phyloP scores from a whole-genome alignment of 2,888 invertebrate species.

The Apantesis nais region DNA sequence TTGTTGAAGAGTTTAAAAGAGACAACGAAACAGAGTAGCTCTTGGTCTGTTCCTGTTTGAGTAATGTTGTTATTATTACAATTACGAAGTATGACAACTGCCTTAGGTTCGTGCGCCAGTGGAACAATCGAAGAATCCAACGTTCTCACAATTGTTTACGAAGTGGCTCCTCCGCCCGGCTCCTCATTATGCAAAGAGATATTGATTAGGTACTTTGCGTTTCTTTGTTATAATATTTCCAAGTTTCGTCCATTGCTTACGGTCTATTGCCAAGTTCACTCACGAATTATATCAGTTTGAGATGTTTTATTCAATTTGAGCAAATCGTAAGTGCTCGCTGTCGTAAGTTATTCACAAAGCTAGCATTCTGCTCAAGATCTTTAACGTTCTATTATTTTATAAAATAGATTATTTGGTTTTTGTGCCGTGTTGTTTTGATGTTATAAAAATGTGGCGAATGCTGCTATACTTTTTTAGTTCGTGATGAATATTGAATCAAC shows the following conservation, averaged over 20 bases:
- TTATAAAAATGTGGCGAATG: neutral
- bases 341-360: neutral
- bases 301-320: neutral
- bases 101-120: neutral
- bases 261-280: neutral
- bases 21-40: neutral
- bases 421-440: neutral
- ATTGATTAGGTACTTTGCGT: conserved; percentile 13
- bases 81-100: neutral
- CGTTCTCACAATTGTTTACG: conserved; percentile 3
- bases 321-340: neutral
- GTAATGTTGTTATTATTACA: conserved; percentile 1
- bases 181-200: conserved; percentile 12
- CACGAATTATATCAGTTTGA: neutral
- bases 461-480: neutral
- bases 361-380: neutral
- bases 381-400: neutral
- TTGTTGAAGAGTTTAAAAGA: neutral
- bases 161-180: neutral
- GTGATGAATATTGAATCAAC: neutral
- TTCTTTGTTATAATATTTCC: conserved; percentile 5
- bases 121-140: neutral
- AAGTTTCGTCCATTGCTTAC: conserved; percentile 9
- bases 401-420: neutral
- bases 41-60: neutral